Conservation (phyloP, 1,140 invertebrate genomes). For the Schlechtendalia chinensis region DNA sequence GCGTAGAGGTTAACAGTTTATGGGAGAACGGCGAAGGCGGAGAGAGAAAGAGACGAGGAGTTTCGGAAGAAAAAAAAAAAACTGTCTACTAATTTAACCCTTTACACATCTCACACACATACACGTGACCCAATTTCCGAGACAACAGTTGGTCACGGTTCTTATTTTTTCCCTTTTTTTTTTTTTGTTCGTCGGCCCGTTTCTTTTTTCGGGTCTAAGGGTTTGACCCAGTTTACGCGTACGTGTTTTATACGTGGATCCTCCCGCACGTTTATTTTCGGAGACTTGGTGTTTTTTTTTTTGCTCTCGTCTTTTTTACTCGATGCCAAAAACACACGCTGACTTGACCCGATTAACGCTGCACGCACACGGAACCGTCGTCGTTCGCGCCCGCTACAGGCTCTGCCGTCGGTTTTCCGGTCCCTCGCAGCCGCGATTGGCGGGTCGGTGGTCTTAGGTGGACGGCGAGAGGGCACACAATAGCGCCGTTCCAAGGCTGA, state of each 20-base stretch:
- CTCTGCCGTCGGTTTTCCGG: slow-evolving; percentile 20
- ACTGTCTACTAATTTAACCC: slow-evolving; percentile 23
- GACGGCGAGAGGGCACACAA: not conserved
- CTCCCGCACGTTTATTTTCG: slow-evolving; percentile 44
- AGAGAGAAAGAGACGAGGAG: too few species aligned
- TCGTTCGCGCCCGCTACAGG: slow-evolving; percentile 3
- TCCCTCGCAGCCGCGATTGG: not conserved
- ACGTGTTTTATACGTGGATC: not conserved
- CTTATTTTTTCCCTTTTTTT: not conserved
- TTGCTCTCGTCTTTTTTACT: not conserved
- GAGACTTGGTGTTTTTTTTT: slow-evolving; percentile 14
- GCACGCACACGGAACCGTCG: not conserved
- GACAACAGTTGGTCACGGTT: slow-evolving; percentile 49
- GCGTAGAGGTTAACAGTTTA: not conserved
- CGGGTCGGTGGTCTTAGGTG: not conserved
- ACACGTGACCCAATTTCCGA: slow-evolving; percentile 30
- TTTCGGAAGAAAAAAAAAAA: slow-evolving; percentile 24
- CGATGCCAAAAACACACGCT: slow-evolving; percentile 39
- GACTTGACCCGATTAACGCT: slow-evolving; percentile 25
- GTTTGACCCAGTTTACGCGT: slow-evolving; percentile 33
- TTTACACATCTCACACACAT: not conserved
- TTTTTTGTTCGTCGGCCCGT: slow-evolving; percentile 2
- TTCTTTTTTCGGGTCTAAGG: slow-evolving; percentile 40
- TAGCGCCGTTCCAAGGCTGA: slow-evolving; percentile 16
- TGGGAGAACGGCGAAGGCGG: not conserved